Evolutionary conservation across 2,888 invertebrate species (phyloP).

Genomic region (Drosophila cracens): DNA sequence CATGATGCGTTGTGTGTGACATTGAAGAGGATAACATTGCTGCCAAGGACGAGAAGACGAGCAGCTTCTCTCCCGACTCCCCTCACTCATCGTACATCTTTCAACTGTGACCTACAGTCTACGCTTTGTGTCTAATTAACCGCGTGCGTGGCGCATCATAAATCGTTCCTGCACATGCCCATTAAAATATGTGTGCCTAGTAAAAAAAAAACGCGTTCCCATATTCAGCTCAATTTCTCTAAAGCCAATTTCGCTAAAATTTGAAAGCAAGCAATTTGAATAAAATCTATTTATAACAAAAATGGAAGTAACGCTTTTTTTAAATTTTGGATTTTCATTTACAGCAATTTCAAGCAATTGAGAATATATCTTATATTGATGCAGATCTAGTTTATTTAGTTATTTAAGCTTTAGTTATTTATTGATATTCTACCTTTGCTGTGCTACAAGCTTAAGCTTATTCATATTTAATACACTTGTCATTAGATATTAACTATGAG

Average conservation of each 20-base stretch:
- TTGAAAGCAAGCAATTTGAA: neutral
- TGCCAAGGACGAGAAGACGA: conserved; percentile 46
- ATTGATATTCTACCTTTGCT: neutral
- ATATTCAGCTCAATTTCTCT: conserved; percentile 12
- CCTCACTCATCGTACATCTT: conserved; percentile 23
- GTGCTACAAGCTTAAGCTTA: neutral
- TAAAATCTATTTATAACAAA: neutral
- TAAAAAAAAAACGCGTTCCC: conserved; percentile 35
- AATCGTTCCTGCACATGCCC: conserved; percentile 74
- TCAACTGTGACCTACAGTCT: conserved; percentile 51
- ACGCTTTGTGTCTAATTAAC: conserved; percentile 73
- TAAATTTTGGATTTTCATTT: neutral
- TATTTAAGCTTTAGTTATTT: neutral
- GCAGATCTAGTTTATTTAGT: neutral
- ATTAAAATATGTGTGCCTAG: conserved; percentile 71
- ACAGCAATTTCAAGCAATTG: neutral
- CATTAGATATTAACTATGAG: neutral
- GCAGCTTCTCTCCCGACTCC: conserved; percentile 2
- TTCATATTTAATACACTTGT: neutral
- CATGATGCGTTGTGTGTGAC: conserved; percentile 70
- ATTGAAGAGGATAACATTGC: conserved; percentile 74
- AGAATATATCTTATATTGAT: neutral
- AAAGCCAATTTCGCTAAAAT: neutral
- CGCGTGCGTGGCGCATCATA: conserved; percentile 80
- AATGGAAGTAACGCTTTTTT: neutral